These are phyloP conservation scores for Drosophila trapezifrons DNA, from an alignment of 1,140 invertebrate species.

Conservation along the genomic window DNA sequence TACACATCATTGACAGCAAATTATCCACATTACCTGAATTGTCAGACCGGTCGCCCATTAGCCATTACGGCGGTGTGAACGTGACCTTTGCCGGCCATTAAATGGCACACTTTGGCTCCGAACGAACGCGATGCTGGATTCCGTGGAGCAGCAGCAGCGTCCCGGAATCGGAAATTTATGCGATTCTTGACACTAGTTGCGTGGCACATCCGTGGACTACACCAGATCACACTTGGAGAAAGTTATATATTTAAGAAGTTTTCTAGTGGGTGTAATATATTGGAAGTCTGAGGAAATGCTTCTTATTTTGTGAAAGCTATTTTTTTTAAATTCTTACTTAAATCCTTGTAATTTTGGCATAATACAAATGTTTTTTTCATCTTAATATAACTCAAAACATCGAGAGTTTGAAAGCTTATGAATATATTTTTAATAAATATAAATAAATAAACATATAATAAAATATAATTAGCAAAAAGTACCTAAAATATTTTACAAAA, in stretches of 20 bases:
- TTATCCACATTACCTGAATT: slow-evolving; percentile 82
- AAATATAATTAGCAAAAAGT: background rate
- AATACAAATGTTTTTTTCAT: too few relatives aligned
- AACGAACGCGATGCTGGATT: slow-evolving; percentile 43
- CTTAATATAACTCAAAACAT: background rate
- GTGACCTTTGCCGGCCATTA: slow-evolving; percentile 81
- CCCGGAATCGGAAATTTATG: slow-evolving; percentile 78
- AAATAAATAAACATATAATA: too few relatives aligned
- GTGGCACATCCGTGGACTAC: slow-evolving; percentile 38
- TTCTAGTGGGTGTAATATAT: accelerated
- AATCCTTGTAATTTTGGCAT: background rate
- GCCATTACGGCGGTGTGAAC: slow-evolving; percentile 78
- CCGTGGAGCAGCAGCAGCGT: slow-evolving; percentile 41
- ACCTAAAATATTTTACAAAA: background rate
- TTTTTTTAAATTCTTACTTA: background rate
- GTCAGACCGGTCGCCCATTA: slow-evolving; percentile 72
- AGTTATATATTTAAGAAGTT: too few relatives aligned
- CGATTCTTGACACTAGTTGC: slow-evolving; percentile 82
- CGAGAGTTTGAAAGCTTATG: too few relatives aligned
- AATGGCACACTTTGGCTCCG: slow-evolving; percentile 77
- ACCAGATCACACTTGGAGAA: slow-evolving; percentile 12
- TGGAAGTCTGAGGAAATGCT: background rate
- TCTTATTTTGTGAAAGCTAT: background rate
- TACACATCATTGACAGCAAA: slow-evolving; percentile 82
- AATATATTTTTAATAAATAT: too few relatives aligned